phyloP scores from a whole-genome alignment of 2,113 vertebrate species.

The Ictidomys tridecemlineatus region DNA sequence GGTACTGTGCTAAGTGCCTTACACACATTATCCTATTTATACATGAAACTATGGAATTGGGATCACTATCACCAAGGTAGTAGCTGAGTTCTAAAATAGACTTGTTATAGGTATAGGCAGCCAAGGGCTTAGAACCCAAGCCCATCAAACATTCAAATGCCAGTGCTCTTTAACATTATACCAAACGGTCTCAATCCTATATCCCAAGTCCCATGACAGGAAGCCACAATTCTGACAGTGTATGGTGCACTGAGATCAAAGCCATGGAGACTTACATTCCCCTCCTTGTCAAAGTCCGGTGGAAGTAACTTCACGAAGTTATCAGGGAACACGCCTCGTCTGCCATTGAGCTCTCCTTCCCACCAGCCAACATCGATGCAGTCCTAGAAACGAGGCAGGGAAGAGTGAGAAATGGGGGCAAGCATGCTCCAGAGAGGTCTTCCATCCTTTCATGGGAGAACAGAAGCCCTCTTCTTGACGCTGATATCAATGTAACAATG shows the following conservation, averaged over 20 bases:
- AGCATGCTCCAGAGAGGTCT: neutral
- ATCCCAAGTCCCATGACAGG: neutral
- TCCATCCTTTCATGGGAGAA: neutral
- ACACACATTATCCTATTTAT: neutral
- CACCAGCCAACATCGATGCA: slow-evolving; percentile 98
- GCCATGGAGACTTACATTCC: slow-evolving; percentile 85
- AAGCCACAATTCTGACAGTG: neutral
- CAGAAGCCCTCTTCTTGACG: neutral
- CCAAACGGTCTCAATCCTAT: neutral
- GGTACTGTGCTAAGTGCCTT: neutral
- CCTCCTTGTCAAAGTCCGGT: slow-evolving; percentile 96
- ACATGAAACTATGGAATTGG: neutral
- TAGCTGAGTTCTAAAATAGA: neutral
- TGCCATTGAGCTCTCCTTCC: slow-evolving; percentile 96
- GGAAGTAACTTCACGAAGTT: slow-evolving; percentile 98
- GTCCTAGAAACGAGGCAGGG: slow-evolving; percentile 89
- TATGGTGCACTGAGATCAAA: neutral
- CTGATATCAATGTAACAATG: neutral
- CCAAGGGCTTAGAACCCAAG: neutral
- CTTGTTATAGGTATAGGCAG: neutral
- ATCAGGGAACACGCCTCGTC: slow-evolving; percentile 97
- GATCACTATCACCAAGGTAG: neutral
- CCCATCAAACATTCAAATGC: neutral
- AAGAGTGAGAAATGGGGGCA: slow-evolving; percentile 38
- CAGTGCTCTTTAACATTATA: neutral